These are phyloP conservation scores for Leptothorax acervorum DNA, from an alignment of 2,888 invertebrate genomes.

Conservation along the genomic window DNA sequence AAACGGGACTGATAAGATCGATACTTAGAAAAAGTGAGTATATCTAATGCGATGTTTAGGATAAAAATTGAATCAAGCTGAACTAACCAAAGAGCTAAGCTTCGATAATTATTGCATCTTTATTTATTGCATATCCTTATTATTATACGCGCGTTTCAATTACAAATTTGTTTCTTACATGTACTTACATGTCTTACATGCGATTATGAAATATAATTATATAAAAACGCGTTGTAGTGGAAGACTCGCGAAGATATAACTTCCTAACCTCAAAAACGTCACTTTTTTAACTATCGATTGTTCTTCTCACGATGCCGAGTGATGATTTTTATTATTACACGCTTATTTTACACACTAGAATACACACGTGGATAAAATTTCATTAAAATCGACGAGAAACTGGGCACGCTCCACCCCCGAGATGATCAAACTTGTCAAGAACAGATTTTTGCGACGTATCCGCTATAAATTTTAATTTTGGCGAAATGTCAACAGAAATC, in stretches of 20 bases:
- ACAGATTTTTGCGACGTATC: not conserved
- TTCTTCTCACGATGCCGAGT: not conserved
- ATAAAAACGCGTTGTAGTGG: constrained; percentile 2
- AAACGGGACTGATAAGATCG: not conserved
- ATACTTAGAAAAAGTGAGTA: constrained; percentile 22
- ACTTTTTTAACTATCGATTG: not conserved
- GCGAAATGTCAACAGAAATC: not conserved
- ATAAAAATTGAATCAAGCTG: not conserved
- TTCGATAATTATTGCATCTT: not conserved
- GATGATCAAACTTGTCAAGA: not conserved
- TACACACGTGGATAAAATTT: not conserved
- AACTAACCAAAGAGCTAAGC: not conserved
- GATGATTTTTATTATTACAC: not conserved
- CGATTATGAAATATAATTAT: not conserved
- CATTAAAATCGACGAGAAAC: not conserved
- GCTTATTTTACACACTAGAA: not conserved
- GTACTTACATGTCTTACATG: not conserved
- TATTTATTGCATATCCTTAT: not conserved
- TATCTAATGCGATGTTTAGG: no score
- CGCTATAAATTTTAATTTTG: not conserved
- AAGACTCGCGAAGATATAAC: not conserved
- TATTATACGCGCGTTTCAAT: not conserved
- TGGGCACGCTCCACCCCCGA: not conserved
- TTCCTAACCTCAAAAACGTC: constrained; percentile 19
- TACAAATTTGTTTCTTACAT: constrained; percentile 4